Conservation (phyloP, 2,797 vertebrate species). For the Artibeus jamaicensis region DNA sequence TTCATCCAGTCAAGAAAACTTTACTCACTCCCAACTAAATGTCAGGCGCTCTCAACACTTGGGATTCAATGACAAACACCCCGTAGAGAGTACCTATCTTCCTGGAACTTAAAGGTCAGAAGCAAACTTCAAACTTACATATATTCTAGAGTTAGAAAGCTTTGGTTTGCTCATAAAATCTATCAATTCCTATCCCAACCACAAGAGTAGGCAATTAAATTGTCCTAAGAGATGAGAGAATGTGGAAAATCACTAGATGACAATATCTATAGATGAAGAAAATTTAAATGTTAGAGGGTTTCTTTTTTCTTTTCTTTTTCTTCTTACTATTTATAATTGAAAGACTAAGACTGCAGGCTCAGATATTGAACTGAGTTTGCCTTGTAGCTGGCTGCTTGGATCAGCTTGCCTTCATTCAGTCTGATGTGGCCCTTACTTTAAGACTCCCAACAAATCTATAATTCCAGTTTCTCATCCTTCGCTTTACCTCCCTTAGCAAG, state of each 20-base stretch:
- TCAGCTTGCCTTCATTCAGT: neutral
- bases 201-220: neutral
- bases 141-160: constrained; percentile 8
- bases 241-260: neutral
- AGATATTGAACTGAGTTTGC: neutral
- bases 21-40: neutral
- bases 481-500: neutral
- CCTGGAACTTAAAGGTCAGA: neutral
- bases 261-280: neutral
- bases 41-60: neutral
- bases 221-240: neutral
- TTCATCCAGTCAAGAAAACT: neutral
- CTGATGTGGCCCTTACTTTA: neutral
- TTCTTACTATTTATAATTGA: neutral
- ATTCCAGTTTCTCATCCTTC: neutral
- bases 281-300: neutral
- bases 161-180: neutral
- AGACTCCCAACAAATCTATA: neutral
- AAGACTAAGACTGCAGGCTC: neutral
- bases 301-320: neutral
- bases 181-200: neutral
- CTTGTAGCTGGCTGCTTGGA: neutral
- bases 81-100: neutral
- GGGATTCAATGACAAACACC: neutral
- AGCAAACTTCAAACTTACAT: neutral